These are phyloP conservation scores for Turritopsis dohrnii DNA, from an alignment of 30 jellyfish, hydroid and myxozoan species.

Conservation along the genomic window DNA sequence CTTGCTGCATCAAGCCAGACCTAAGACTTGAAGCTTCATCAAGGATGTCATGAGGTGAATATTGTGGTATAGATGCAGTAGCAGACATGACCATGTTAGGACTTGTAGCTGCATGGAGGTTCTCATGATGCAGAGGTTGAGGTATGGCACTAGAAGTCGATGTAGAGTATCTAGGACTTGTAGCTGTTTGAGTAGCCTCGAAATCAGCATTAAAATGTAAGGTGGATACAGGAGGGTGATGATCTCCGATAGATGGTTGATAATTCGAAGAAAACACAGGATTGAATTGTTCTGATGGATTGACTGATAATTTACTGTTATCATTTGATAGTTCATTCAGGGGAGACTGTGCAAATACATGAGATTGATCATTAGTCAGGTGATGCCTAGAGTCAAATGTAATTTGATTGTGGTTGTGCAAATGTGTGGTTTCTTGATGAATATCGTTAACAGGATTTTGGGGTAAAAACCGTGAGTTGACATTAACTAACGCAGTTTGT, in stretches of 20 bases:
- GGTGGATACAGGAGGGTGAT: background rate
- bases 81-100: background rate
- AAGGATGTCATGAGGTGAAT: background rate
- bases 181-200: background rate
- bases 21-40: background rate
- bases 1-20: background rate
- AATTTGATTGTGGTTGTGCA: no score
- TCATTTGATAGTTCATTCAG: background rate
- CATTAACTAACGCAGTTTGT: background rate
- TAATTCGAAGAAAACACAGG: background rate
- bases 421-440: no score
- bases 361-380: background rate
- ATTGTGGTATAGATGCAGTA: background rate
- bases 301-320: background rate
- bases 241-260: background rate
- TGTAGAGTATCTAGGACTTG: background rate
- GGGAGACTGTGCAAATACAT: background rate
- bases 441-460: background rate
- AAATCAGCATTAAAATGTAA: no score
- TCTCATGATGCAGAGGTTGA: background rate
- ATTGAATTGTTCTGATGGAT: background rate
- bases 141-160: background rate
- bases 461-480: background rate
- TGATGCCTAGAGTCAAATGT: background rate
- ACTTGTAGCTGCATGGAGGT: background rate